Evolutionary conservation across 2,113 vertebrate species (phyloP), one percentile per base, ranked within the genome.

Genomic region (Ptilorrhoa leucosticta): DNA sequence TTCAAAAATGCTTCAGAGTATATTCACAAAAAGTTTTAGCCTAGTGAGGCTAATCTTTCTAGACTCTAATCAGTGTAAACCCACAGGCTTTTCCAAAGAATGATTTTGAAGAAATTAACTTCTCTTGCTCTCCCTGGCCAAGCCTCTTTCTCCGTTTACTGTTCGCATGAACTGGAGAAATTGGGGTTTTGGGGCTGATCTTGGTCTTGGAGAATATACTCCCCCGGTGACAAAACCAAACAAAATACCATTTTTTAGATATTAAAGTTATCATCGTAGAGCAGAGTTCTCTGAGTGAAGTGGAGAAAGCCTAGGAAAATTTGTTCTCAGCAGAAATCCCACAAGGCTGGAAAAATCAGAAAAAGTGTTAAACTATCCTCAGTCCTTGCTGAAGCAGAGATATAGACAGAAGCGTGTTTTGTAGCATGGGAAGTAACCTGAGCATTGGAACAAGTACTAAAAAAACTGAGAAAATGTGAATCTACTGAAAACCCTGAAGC

Each of bases 171-270:
- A 75, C 70, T 75, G 33, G 35, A 82, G 70, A 92, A 85, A 79
- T 2, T 1, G 0, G 6, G 15, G 8, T 33, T 47, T 45, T 1
- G 2, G 35, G 23, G 13, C 39, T 82, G 28, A n/a, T 65, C 51
- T 73, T 81, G 22, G 9, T 70, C 45, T 70, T 77, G 45, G 56
- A 81, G 17, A 84, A 60, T 89, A 77, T 27, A 30, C 3, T 73
- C 3, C 61, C 18, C 33, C 42, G 2, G 5, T 83, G 44, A 40
- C 30, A 75, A 42, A 87, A 26, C n/a, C n/a, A 65, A 93, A 66
- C 9, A 68, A 85, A 92, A 85, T 51, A 35, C 5, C 4, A 24
- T 47, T 82, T 66, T 82, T 54, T 61, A 44, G 47, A 48, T 26
- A 39, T 61, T 84, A 58, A 56, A 70, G 5, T 37, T 75, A 50